Conservation (phyloP, 1,140 invertebrate genomes). For the Cheumatopsyche charites region DNA sequence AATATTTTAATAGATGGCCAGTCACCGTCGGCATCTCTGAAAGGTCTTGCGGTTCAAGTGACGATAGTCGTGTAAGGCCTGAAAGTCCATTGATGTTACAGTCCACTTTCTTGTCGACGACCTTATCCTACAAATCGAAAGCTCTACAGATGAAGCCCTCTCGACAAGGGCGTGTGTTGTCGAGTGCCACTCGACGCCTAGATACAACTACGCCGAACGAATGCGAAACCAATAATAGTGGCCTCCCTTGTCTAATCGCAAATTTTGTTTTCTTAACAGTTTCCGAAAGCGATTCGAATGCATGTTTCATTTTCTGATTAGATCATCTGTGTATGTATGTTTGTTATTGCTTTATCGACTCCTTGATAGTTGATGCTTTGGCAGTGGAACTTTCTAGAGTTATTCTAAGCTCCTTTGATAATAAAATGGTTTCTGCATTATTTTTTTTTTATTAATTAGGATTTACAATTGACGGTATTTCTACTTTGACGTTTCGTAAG, state of each 20-base stretch:
- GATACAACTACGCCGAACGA: conserved; percentile 20
- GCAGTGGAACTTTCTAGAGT: too few relatives aligned
- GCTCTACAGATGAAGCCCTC: conserved; percentile 26
- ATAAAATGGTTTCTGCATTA: too few relatives aligned
- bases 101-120: conserved; percentile 23
- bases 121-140: conserved; percentile 24
- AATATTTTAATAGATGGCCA: background rate
- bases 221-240: conserved; percentile 15
- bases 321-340: too few relatives aligned
- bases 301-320: too few relatives aligned
- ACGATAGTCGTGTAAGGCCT: background rate
- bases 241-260: background rate
- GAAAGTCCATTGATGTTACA: conserved; percentile 10
- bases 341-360: too few relatives aligned
- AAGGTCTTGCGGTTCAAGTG: conserved; percentile 8
- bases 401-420: too few relatives aligned
- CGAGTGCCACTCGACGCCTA: conserved; percentile 9
- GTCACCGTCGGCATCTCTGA: background rate
- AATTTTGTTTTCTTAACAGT: background rate
- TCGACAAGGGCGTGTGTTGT: conserved; percentile 22
- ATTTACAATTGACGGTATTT: too few relatives aligned
- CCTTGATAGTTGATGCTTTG: too few relatives aligned
- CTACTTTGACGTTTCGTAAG: too few relatives aligned
- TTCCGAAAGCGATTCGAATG: background rate
- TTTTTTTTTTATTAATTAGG: too few relatives aligned